Percentiles rank a stretch among this genome's conserved stretches.
Conservation (phyloP, 1,140 invertebrate genomes). For the Drosophila mauritiana region DNA sequence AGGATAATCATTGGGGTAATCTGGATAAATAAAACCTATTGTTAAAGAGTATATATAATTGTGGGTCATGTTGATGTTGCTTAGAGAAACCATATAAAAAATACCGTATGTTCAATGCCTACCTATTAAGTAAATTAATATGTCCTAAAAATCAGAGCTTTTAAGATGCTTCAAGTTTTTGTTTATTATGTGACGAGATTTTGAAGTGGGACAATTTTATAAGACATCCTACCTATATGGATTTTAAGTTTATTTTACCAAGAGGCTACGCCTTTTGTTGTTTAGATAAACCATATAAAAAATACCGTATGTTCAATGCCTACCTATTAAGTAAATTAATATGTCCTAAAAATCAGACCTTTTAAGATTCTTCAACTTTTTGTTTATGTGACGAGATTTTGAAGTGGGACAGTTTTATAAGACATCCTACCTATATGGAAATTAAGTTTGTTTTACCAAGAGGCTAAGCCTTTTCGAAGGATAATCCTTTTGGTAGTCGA, state of each 20-base stretch:
- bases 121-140: not conserved
- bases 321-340: not conserved
- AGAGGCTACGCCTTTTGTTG: not conserved
- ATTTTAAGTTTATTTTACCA: not conserved
- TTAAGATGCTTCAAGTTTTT: no score
- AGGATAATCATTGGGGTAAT: not conserved
- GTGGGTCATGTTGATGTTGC: no score
- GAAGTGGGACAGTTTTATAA: not conserved
- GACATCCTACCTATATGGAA: no score
- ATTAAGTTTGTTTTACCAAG: no score
- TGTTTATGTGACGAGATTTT: no score
- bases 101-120: no score
- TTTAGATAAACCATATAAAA: no score
- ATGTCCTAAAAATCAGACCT: not conserved
- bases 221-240: not conserved
- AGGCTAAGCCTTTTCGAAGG: no score
- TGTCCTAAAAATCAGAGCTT: no score
- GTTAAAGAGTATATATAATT: not conserved
- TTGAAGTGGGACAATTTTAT: not conserved
- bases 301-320: no score
- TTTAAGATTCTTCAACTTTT: no score
- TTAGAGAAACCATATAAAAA: not conserved
- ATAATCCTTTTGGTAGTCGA: no score
- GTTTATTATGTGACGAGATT: not conserved
- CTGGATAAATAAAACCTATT: not conserved